These are phyloP conservation scores for Todus mexicanus DNA, from an alignment of 2,797 vertebrate genomes.

Conservation along the genomic window DNA sequence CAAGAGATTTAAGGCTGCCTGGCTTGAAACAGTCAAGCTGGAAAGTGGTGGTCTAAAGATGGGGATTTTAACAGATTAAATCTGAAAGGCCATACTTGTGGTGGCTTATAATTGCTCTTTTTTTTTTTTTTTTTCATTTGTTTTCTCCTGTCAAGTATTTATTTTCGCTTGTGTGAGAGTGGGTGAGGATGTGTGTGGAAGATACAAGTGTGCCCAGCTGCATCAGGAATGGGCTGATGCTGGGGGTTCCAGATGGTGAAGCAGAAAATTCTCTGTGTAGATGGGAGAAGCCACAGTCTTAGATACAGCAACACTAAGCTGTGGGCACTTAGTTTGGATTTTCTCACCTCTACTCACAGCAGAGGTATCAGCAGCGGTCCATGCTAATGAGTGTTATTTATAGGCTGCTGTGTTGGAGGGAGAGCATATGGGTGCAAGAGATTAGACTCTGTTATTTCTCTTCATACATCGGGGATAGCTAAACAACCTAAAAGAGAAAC, in stretches of 20 bases:
- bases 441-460: slow-evolving; percentile 34
- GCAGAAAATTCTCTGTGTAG: not conserved
- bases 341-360: not conserved
- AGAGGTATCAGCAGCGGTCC: not conserved
- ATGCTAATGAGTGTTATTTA: not conserved
- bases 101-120: not conserved
- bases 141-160: slow-evolving; percentile 19
- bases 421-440: not conserved
- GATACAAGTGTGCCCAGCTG: not conserved
- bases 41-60: not conserved
- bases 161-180: slow-evolving; percentile 11
- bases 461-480: slow-evolving; percentile 5
- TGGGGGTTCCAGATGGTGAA: not conserved
- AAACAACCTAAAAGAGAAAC: not conserved
- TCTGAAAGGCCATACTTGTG: slow-evolving; percentile 15
- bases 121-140: not conserved
- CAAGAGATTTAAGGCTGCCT: not conserved
- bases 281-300: not conserved
- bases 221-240: not conserved
- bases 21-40: not conserved
- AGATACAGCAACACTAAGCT: not conserved
- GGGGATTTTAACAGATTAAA: slow-evolving; percentile 23
- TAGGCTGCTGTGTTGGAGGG: not conserved
- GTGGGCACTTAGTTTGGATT: not conserved
- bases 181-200: not conserved